These are phyloP conservation scores for Thomomys bottae DNA, from an alignment of 2,113 vertebrate genomes.

Conservation along the genomic window DNA sequence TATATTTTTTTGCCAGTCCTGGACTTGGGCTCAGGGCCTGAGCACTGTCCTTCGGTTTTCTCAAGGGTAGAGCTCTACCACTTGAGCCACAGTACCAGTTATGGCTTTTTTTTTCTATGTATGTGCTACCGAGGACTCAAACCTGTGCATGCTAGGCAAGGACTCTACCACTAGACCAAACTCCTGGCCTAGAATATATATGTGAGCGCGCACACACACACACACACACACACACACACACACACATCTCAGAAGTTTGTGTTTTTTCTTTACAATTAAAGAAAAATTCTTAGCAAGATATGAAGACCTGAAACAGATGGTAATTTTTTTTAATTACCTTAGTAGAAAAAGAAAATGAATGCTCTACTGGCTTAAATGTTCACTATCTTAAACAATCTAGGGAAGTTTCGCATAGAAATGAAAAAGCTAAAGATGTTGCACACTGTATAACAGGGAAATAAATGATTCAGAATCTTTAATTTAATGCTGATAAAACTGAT, in stretches of 20 bases:
- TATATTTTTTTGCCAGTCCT: too few species aligned
- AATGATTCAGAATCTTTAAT: neutral
- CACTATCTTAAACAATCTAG: neutral
- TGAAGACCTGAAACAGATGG: neutral
- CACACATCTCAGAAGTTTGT: neutral
- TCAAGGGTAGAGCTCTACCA: too few species aligned
- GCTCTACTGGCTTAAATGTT: neutral
- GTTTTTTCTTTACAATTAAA: neutral
- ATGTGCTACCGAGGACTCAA: too few species aligned
- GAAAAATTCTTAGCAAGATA: neutral
- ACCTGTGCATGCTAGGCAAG: too few species aligned
- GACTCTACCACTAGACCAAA: too few species aligned
- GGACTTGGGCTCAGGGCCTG: too few species aligned
- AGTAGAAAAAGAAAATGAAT: neutral
- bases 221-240: too few species aligned
- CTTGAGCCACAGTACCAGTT: too few species aligned
- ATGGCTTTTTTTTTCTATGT: too few species aligned
- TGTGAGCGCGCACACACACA: too few species aligned
- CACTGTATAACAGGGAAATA: neutral
- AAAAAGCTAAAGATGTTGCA: neutral
- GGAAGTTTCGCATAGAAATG: neutral
- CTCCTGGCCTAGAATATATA: too few species aligned
- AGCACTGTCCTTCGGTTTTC: too few species aligned
- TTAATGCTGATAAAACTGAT: neutral
- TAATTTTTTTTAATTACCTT: slow-evolving; percentile 2